Evolutionary conservation across 2,888 invertebrate genomes (phyloP).

Genomic region (Trachelus iudaicus): DNA sequence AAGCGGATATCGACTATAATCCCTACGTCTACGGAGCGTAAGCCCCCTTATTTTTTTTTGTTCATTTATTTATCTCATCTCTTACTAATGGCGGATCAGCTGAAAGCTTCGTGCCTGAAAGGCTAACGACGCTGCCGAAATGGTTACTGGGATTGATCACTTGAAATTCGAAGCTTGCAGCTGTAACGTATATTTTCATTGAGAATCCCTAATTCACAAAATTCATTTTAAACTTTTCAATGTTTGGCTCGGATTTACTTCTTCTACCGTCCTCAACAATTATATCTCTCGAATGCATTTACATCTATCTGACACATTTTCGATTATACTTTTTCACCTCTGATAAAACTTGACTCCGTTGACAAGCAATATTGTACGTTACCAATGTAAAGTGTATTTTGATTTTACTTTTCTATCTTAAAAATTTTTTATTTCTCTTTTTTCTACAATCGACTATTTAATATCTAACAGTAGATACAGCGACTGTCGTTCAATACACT

Average conservation of each 20-base stretch:
- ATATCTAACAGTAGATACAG: not conserved
- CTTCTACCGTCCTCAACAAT: not conserved
- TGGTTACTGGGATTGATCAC: not conserved
- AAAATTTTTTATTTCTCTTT: not conserved
- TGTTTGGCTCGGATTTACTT: not conserved
- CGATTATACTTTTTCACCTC: not conserved
- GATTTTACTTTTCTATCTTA: not conserved
- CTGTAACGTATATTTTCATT: not conserved
- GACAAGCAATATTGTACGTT: not conserved
- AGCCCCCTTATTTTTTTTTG: slow-evolving; percentile 29
- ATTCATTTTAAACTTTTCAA: not conserved
- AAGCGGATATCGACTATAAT: slow-evolving; percentile 28
- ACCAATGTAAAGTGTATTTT: not conserved
- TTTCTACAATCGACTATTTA: not conserved
- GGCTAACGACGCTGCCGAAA: not conserved
- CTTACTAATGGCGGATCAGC: not conserved
- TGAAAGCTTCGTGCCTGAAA: not conserved
- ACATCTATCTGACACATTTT: not conserved
- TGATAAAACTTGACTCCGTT: not conserved
- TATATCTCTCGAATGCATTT: not conserved
- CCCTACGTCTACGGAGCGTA: slow-evolving; percentile 36
- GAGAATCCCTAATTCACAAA: not conserved
- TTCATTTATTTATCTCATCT: slow-evolving; percentile 6
- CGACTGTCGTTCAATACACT: not conserved
- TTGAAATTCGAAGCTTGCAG: not conserved